phyloP scores from a whole-genome alignment of 30 jellyfish, hydroid and myxozoan species.

The Aurelia sp. region DNA sequence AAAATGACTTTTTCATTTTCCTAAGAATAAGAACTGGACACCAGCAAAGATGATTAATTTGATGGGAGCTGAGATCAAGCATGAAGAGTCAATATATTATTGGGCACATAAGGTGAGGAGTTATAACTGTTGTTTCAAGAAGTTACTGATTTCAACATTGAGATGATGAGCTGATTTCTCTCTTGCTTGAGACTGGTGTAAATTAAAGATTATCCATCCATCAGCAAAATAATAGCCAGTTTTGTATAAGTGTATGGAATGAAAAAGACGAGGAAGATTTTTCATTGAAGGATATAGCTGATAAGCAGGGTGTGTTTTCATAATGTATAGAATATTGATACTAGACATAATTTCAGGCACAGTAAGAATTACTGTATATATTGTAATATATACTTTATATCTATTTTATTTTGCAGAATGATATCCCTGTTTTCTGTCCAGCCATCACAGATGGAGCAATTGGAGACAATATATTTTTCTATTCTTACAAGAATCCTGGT shows the following conservation, averaged over 20 bases:
- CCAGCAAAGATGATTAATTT: constrained; percentile 79
- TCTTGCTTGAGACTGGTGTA: too few species aligned
- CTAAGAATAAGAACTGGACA: constrained; percentile 80
- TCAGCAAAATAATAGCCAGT: too few species aligned
- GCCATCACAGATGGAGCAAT: constrained; percentile 99
- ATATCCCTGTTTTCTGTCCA: constrained; percentile 99
- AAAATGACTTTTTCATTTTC: background rate
- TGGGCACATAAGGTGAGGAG: constrained; percentile 91
- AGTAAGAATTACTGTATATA: too few species aligned
- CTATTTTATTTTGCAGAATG: constrained; percentile 49
- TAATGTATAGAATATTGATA: too few species aligned
- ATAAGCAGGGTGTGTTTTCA: too few species aligned
- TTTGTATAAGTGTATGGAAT: too few species aligned
- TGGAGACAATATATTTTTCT: constrained; percentile 95
- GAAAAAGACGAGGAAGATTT: too few species aligned
- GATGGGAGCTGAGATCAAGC: constrained; percentile 88
- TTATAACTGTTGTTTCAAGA: background rate
- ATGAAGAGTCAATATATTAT: constrained; percentile 91
- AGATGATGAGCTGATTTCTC: too few species aligned
- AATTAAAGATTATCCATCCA: too few species aligned
- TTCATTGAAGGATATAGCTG: too few species aligned
- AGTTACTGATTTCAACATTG: too few species aligned
- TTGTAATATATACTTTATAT: background rate
- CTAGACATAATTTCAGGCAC: too few species aligned
- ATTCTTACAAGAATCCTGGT: constrained; percentile 92